Percentiles rank a stretch among this genome's conserved stretches.
These are phyloP conservation scores for Mobula birostris DNA, from an alignment of 2,113 vertebrate species.

Conservation along the genomic window DNA sequence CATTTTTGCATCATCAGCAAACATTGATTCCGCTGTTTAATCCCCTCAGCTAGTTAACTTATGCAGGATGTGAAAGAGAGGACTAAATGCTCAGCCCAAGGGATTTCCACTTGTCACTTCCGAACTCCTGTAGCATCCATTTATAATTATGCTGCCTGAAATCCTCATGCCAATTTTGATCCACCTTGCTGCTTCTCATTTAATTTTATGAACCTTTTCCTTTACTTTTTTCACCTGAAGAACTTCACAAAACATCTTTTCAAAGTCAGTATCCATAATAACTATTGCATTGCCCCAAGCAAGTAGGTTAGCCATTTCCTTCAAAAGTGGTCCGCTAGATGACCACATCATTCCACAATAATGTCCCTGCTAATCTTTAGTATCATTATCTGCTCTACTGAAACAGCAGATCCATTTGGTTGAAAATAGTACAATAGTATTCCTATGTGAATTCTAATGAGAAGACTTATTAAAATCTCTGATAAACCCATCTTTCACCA, in stretches of 20 bases:
- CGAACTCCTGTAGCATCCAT: slow-evolving; percentile 7
- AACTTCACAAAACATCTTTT: slow-evolving; percentile 14
- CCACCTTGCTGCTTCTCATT: neutral
- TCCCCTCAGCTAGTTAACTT: slow-evolving; percentile 18
- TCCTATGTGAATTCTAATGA: slow-evolving; percentile 17
- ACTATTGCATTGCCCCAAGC: neutral
- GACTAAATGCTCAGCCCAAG: neutral
- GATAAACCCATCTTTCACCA: slow-evolving; percentile 8
- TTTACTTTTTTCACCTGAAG: slow-evolving; percentile 19
- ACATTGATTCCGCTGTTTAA: slow-evolving; percentile 13
- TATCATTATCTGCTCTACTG: neutral
- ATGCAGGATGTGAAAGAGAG: neutral
- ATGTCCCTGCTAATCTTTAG: slow-evolving; percentile 15
- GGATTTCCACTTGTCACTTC: slow-evolving; percentile 22
- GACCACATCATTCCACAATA: neutral
- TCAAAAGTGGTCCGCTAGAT: neutral
- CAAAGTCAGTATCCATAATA: slow-evolving; percentile 33
- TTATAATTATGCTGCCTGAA: slow-evolving; percentile 17
- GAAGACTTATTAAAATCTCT: slow-evolving; percentile 1
- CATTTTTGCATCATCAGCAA: slow-evolving; percentile 15
- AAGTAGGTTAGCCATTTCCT: neutral
- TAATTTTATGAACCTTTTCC: neutral
- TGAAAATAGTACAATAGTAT: neutral
- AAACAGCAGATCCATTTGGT: neutral
- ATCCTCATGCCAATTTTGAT: slow-evolving; percentile 6